These are phyloP conservation scores for Macquaria ambigua DNA, from an alignment of 2,113 vertebrate genomes.

Conservation along the genomic window DNA sequence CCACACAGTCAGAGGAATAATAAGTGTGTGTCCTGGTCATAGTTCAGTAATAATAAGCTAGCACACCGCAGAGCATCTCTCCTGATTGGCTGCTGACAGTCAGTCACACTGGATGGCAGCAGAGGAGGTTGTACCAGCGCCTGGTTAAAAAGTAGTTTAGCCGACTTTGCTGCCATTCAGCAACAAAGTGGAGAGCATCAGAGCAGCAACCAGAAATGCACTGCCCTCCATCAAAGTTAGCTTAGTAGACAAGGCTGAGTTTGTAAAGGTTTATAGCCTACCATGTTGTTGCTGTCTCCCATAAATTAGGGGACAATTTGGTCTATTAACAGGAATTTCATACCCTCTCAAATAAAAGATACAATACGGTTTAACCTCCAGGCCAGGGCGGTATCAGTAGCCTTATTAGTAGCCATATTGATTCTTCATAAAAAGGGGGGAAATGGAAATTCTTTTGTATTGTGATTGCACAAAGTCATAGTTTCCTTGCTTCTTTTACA, in stretches of 20 bases:
- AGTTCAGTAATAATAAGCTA: background rate
- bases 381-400: background rate
- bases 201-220: too few species aligned
- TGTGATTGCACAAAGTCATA: background rate
- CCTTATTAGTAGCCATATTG: background rate
- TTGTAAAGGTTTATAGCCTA: background rate
- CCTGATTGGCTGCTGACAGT: too few species aligned
- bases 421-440: background rate
- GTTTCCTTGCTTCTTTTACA: background rate
- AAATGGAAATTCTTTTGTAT: background rate
- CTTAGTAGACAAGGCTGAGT: background rate
- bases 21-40: background rate
- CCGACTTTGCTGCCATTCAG: background rate
- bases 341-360: background rate
- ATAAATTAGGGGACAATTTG: background rate
- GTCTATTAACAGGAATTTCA: background rate
- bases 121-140: background rate
- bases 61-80: background rate
- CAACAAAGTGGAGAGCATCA: background rate
- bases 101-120: too few species aligned
- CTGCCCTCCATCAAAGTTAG: background rate
- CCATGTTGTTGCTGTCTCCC: background rate
- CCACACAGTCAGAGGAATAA: background rate
- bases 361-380: background rate
- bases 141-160: background rate